Evolutionary conservation across 2,113 vertebrate species (phyloP), one percentile per base, ranked within the genome.

Genomic region (Rostratula benghalensis): DNA sequence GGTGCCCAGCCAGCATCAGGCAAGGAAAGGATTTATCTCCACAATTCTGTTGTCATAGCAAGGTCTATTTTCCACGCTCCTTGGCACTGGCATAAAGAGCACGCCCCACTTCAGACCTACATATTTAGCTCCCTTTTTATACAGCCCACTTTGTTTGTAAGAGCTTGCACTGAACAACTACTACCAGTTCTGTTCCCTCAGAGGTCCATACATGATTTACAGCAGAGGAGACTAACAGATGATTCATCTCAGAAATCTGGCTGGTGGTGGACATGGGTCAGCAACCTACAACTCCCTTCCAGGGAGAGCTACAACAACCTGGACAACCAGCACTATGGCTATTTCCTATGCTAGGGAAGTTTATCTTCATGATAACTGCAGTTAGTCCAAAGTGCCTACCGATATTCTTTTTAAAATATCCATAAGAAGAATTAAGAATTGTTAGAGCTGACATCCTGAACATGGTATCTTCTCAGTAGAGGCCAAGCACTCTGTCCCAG

Each of bases 131-230:
- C 39, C 35, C 6, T 69, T 87, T 65, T 53, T 25, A 37, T 28
- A 63, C 0, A 0, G 12, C 7, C 35, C 19, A 1, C 22, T 56
- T 74, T 27, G 23, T 37, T 70, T 50, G 11, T 39, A 75, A 3
- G 18, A 75, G 56, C 33, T 88, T 0, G 1, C 21, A 33, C 27
- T 7, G 10, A 54, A 79, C 48, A 63, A n/a, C 20, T 76, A n/a
- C 46, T 69, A 45, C 4, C 30, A 82, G 27, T 18, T 88, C 33
- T 56, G 30, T 43, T 3, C 2, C 16, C 39, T 69, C 15, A 15
- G 41, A 74, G 59, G 46, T 48, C 71, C 77, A 43, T 6, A 19
- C 4, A 10, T 2, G n/a, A 59, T 37, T 74, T 65, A 70, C 7
- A 73, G 56, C 75, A 69, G 27, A 85, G 71, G 30, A 92, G 54